Percentiles rank a stretch among this genome's conserved stretches.
Conservation (phyloP, 2,113 vertebrate genomes). For the Syngnathus floridae region DNA sequence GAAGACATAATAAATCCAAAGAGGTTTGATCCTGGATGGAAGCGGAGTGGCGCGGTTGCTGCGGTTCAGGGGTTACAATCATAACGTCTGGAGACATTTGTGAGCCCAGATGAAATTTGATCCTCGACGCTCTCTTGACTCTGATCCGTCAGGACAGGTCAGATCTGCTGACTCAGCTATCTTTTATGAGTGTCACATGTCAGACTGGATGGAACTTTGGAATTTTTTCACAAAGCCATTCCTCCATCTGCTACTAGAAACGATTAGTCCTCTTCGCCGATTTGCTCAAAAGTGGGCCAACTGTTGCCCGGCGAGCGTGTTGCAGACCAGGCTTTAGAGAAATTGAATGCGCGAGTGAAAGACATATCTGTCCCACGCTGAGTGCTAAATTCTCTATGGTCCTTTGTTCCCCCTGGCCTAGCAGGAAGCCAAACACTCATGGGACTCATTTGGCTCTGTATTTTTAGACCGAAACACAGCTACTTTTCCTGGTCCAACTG, state of each 20-base stretch:
- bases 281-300: conserved; percentile 12
- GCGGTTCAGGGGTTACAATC: conserved; percentile 45
- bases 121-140: conserved; percentile 52
- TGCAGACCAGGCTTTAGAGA: conserved; percentile 42
- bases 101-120: conserved; percentile 52
- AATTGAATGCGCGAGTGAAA: conserved; percentile 38
- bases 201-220: conserved; percentile 27
- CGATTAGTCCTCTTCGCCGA: not conserved
- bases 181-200: conserved; percentile 42
- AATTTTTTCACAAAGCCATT: not conserved
- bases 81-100: conserved; percentile 42
- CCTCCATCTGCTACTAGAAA: conserved; percentile 13
- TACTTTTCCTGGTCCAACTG: conserved; percentile 38
- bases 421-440: conserved; percentile 60
- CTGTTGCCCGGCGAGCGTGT: conserved; percentile 29
- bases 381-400: conserved; percentile 54
- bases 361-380: conserved; percentile 58
- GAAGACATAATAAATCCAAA: conserved; percentile 35
- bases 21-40: conserved; percentile 29
- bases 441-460: conserved; percentile 54
- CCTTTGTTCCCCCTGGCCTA: conserved; percentile 58
- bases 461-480: conserved; percentile 37
- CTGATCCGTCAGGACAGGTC: conserved; percentile 56
- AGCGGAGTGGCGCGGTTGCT: conserved; percentile 48
- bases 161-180: conserved; percentile 53